Base-by-base conservation (phyloP, 30 jellyfish, hydroid and myxozoan genomes). In the Hydra vulgaris region DNA sequence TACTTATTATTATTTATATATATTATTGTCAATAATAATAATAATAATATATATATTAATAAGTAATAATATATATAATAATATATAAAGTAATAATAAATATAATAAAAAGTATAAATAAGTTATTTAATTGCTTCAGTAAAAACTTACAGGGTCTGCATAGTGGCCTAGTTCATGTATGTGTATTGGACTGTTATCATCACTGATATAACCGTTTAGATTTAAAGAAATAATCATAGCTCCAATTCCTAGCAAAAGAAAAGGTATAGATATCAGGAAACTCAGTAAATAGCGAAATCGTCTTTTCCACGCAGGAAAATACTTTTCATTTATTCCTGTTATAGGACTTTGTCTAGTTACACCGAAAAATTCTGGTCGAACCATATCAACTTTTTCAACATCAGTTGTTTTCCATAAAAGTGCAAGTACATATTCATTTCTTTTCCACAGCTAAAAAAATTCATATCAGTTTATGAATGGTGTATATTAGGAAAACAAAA, bases 201-300 rank as follows among this genome's bases (percentile, higher is more conserved):
- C 95, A 25, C 83, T 78, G 53, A 90, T 90, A 54, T 90, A 90
- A n/a, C 97, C 97, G 70, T 90, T 90, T 85, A 90, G 86, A 54
- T 90, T 90, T 74, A 90, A 82, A 0, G 97, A 90, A 61, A 90
- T 72, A 7, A 90, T 82, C 97, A 90, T 90, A 26, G 97, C 97
- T 15, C 94, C 90, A 73, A 79, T 88, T 7, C 96, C 97, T 73
- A 90, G 19, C 7, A 70, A 82, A 26, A 90, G 84, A 71, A 90
- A 86, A 0, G 97, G 97, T 66, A 90, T 74, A 20, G 95, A 77
- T 27, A 90, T 27, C 72, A 90, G 18, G 53, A 90, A 82, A 80
- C 97, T 90, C 15, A 82, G 67, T 1, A 85, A 19, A 73, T 83
- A 90, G 81, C 83, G 90, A 21, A 86, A 18, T 68, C 89, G 15